phyloP scores from a whole-genome alignment of 2,797 vertebrate species.

The Danionella dracula region DNA sequence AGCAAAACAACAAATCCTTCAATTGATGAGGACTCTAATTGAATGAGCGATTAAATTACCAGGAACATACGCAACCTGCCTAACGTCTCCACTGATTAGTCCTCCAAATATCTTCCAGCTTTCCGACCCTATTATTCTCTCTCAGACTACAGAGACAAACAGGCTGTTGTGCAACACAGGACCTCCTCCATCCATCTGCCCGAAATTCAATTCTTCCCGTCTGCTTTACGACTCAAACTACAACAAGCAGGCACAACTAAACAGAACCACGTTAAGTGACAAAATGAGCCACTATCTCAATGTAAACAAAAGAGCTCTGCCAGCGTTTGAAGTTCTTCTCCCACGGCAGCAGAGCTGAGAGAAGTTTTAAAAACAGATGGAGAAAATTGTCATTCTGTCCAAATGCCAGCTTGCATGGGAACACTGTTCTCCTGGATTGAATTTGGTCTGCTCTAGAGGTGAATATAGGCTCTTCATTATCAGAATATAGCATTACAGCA shows the following conservation, averaged over 20 bases:
- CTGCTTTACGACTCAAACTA: background rate
- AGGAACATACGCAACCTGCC: background rate
- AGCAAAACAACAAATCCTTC: background rate
- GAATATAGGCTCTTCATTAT: background rate
- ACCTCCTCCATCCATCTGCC: background rate
- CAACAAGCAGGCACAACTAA: constrained; percentile 29
- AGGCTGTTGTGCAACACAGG: background rate
- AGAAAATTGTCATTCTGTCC: constrained; percentile 19
- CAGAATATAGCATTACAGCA: background rate
- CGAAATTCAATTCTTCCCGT: background rate
- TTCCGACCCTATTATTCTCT: constrained; percentile 14
- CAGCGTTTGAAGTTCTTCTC: constrained; percentile 23
- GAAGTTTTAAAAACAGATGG: constrained; percentile 18
- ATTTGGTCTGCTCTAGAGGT: background rate
- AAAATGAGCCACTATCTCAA: constrained; percentile 22
- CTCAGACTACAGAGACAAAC: constrained; percentile 25
- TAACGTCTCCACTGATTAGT: constrained; percentile 17
- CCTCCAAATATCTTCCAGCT: constrained; percentile 31
- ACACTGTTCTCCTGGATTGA: background rate
- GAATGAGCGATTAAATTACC: constrained; percentile 11
- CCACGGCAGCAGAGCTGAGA: constrained; percentile 21
- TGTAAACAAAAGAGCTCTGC: constrained; percentile 32
- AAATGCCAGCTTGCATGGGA: constrained; percentile 8
- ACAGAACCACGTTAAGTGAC: constrained; percentile 26
- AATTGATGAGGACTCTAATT: background rate